Conservation (phyloP, 2,797 vertebrate species). For the Lophius americanus region DNA sequence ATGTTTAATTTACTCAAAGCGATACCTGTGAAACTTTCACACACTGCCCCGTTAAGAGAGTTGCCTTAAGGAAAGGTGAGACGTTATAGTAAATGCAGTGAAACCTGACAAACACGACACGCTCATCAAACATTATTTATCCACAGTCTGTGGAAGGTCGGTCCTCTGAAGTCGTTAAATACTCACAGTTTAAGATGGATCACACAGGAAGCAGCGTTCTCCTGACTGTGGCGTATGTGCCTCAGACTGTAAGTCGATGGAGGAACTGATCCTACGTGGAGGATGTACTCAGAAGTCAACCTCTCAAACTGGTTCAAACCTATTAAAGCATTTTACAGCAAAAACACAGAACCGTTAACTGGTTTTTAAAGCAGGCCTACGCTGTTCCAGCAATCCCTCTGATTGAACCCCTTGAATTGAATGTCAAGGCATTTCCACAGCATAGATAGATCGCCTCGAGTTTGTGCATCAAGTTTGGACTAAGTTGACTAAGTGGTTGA, state of each 20-base stretch:
- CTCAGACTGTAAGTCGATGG: not conserved
- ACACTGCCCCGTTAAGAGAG: too few species aligned
- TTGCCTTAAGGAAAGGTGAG: not conserved
- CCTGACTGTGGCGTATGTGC: not conserved
- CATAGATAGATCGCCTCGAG: too few species aligned
- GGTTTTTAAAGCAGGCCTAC: too few species aligned
- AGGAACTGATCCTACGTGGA: constrained; percentile 31
- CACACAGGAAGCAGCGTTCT: not conserved
- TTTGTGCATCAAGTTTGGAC: too few species aligned
- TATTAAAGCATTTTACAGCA: too few species aligned
- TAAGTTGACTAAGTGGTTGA: too few species aligned
- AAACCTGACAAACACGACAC: not conserved
- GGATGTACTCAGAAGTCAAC: constrained; percentile 17
- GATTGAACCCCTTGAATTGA: too few species aligned
- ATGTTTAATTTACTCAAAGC: too few species aligned
- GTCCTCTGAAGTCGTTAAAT: not conserved
- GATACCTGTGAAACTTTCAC: too few species aligned
- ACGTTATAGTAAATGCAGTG: not conserved
- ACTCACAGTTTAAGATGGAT: constrained; percentile 6
- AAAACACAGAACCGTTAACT: too few species aligned
- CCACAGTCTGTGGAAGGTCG: not conserved
- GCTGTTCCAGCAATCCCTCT: too few species aligned
- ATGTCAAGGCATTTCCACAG: too few species aligned
- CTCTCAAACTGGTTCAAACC: not conserved
- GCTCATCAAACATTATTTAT: not conserved